Evolutionary conservation across 2,888 invertebrate genomes (phyloP).

Genomic region (Horisme vitalbata): DNA sequence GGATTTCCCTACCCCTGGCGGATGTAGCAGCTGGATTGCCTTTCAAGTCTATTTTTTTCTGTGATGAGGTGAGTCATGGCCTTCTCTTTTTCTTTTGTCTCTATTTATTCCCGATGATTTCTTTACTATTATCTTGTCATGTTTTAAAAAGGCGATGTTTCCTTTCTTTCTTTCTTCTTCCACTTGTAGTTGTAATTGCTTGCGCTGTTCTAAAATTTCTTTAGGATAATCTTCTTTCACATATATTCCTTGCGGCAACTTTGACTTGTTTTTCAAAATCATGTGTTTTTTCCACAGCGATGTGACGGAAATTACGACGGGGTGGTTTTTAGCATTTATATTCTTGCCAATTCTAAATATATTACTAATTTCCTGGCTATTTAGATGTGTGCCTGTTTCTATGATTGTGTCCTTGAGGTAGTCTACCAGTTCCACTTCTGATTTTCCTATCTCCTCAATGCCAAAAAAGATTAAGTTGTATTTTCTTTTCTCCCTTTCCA

Average conservation of each 20-base stretch:
- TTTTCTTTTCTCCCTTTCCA: too few relatives aligned
- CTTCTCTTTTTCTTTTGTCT: not conserved
- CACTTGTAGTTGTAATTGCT: conserved; percentile 10
- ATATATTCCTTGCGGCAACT: conserved; percentile 8
- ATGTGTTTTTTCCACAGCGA: too few relatives aligned
- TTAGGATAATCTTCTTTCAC: too few relatives aligned
- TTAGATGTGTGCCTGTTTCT: conserved; percentile 16
- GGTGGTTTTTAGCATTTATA: conserved; percentile 6
- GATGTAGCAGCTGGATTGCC: not conserved
- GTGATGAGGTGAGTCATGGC: not conserved
- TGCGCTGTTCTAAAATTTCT: conserved; percentile 10
- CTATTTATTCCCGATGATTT: too few relatives aligned
- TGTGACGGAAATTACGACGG: conserved; percentile 10
- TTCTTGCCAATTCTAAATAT: conserved; percentile 16
- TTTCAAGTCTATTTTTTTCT: not conserved
- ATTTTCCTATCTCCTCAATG: conserved; percentile 23
- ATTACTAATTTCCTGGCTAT: conserved; percentile 23
- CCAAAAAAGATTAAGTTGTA: too few relatives aligned
- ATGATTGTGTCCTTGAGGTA: conserved; percentile 15
- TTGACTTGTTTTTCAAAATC: conserved; percentile 13
- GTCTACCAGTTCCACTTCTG: conserved; percentile 21
- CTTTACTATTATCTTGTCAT: not conserved
- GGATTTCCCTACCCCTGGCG: not conserved
- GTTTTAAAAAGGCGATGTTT: conserved; percentile 1
- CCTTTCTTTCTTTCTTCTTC: conserved; percentile 15